Percentiles rank a stretch among this genome's conserved stretches.
Evolutionary conservation across 1,140 invertebrate genomes (phyloP).

Genomic region (Heliothis subflexa): DNA sequence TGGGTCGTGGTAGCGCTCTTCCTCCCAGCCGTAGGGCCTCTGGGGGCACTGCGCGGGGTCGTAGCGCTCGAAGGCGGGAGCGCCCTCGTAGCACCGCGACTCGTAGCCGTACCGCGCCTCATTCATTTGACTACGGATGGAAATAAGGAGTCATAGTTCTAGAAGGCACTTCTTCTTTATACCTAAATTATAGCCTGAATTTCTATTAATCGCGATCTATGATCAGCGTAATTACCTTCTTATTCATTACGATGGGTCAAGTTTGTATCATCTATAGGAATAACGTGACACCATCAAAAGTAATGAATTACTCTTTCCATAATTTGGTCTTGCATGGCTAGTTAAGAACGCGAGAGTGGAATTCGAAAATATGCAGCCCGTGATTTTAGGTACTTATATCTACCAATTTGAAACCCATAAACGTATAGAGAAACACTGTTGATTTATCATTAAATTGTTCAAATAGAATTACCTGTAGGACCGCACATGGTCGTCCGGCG

Average conservation of each 20-base stretch:
- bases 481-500: constrained; percentile 87
- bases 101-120: constrained; percentile 82
- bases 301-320: too few species aligned
- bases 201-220: too few species aligned
- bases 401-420: too few species aligned
- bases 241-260: background rate
- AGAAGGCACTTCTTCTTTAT: background rate
- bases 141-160: background rate
- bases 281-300: background rate
- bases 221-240: background rate
- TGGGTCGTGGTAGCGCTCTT: constrained; percentile 87
- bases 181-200: too few species aligned
- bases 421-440: too few species aligned
- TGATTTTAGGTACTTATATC: background rate
- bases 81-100: constrained; percentile 88
- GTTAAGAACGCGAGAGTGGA: too few species aligned
- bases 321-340: too few species aligned
- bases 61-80: constrained; percentile 91
- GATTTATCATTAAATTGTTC: background rate
- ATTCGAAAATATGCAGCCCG: background rate
- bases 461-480: constrained; percentile 82
- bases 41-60: constrained; percentile 86
- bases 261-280: too few species aligned
- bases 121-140: constrained; percentile 79
- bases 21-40: constrained; percentile 83